Conservation (phyloP, 1,140 invertebrate species). For the Heliconius melpomene region DNA sequence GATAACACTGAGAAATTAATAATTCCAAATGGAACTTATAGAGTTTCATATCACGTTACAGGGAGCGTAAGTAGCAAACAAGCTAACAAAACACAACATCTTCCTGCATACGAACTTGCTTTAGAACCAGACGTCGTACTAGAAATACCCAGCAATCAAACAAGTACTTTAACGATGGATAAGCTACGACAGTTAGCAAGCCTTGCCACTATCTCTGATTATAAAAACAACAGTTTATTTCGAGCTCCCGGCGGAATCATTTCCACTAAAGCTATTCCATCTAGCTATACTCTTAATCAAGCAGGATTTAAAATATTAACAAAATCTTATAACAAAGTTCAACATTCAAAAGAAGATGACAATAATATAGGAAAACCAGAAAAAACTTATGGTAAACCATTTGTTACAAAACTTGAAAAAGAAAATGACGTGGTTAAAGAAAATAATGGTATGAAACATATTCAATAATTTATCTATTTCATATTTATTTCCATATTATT, state of each 20-base stretch:
- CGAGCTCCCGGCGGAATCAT: slow-evolving; percentile 75
- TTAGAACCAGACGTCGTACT: slow-evolving; percentile 73
- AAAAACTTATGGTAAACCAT: slow-evolving; percentile 62
- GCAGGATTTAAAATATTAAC: slow-evolving; percentile 85
- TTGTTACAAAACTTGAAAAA: slow-evolving; percentile 51
- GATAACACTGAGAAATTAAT: slow-evolving; percentile 42
- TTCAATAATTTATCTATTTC: slow-evolving; percentile 21
- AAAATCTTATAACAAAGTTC: slow-evolving; percentile 84
- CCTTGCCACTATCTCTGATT: slow-evolving; percentile 77
- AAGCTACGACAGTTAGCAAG: slow-evolving; percentile 80
- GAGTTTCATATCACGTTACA: slow-evolving; percentile 74
- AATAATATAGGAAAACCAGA: slow-evolving; percentile 66
- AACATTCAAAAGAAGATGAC: slow-evolving; percentile 72
- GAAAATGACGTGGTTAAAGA: slow-evolving; percentile 55
- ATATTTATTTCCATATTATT: no score
- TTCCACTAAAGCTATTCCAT: slow-evolving; percentile 82
- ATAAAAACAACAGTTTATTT: slow-evolving; percentile 76
- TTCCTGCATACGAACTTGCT: slow-evolving; percentile 71
- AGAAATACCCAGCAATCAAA: slow-evolving; percentile 75
- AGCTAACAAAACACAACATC: slow-evolving; percentile 69
- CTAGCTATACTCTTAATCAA: slow-evolving; percentile 82
- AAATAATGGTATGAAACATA: slow-evolving; percentile 45
- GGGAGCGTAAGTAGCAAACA: slow-evolving; percentile 76
- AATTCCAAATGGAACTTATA: slow-evolving; percentile 73
- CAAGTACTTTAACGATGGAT: slow-evolving; percentile 67